phyloP scores from a whole-genome alignment of 1,140 invertebrate species.

The Phymorhynchus buccinoides region DNA sequence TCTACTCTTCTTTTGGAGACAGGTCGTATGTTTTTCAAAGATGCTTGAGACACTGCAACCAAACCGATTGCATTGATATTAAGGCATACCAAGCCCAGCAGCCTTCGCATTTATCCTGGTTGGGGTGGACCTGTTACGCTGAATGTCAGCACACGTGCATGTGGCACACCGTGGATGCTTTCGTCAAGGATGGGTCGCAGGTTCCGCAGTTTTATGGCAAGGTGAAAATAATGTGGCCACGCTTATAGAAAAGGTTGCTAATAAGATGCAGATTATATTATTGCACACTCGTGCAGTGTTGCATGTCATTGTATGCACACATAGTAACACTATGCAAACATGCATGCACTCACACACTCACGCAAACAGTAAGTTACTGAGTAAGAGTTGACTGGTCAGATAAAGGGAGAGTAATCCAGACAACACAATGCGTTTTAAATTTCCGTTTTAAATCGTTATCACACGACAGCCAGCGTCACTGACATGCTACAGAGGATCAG shows the following conservation, averaged over 20 bases:
- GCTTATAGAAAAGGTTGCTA: neutral
- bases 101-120: slow-evolving; percentile 53
- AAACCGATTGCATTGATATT: slow-evolving; percentile 52
- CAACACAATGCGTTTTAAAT: neutral
- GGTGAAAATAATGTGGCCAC: slow-evolving; percentile 75
- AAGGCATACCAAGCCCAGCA: slow-evolving; percentile 47
- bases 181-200: slow-evolving; percentile 80
- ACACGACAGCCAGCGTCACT: too few species aligned
- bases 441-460: too few species aligned
- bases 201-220: slow-evolving; percentile 97
- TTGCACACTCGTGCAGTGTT: too few species aligned
- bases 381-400: too few species aligned
- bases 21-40: slow-evolving; percentile 63
- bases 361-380: too few species aligned
- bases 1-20: slow-evolving; percentile 57
- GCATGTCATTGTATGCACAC: too few species aligned
- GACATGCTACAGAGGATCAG: too few species aligned
- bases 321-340: too few species aligned
- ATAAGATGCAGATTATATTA: neutral
- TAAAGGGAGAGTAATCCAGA: too few species aligned
- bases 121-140: slow-evolving; percentile 69
- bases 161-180: slow-evolving; percentile 91
- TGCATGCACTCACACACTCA: too few species aligned
- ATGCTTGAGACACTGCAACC: slow-evolving; percentile 57
- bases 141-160: slow-evolving; percentile 86